Conservation (phyloP, 2,113 vertebrate species). For the Trematocara nigrifrons region DNA sequence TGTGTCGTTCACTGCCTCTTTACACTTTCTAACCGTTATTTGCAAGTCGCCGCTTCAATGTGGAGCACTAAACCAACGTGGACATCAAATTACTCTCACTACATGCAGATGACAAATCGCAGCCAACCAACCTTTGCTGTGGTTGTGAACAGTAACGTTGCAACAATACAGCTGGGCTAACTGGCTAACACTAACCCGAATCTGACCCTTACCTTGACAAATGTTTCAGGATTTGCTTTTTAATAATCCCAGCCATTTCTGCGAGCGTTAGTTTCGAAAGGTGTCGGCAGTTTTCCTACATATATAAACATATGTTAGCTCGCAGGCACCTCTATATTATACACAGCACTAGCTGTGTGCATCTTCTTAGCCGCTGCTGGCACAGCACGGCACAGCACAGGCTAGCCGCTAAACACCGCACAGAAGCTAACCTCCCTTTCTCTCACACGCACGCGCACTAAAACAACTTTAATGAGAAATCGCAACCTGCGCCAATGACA, state of each 20-base stretch:
- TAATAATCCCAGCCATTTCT: slow-evolving; percentile 89
- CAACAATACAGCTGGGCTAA: slow-evolving; percentile 25
- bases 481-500: not conserved
- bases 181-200: slow-evolving; percentile 37
- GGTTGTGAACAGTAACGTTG: not conserved
- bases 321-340: not conserved
- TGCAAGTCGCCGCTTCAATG: not conserved
- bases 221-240: slow-evolving; percentile 96
- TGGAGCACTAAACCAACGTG: not conserved
- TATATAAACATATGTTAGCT: not conserved
- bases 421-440: not conserved
- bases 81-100: not conserved
- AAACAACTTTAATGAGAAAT: not conserved
- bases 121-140: not conserved
- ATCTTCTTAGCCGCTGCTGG: slow-evolving; percentile 42
- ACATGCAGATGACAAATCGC: not conserved
- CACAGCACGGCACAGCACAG: not conserved
- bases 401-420: not conserved
- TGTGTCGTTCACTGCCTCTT: slow-evolving; percentile 2
- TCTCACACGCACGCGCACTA: not conserved
- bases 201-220: slow-evolving; percentile 84
- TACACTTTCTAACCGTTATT: not conserved
- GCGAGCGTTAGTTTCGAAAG: not conserved
- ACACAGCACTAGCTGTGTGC: not conserved
- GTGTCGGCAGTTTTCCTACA: not conserved